Evolutionary conservation across 2,113 vertebrate genomes (phyloP).

Genomic region (Heteronetta atricapilla): DNA sequence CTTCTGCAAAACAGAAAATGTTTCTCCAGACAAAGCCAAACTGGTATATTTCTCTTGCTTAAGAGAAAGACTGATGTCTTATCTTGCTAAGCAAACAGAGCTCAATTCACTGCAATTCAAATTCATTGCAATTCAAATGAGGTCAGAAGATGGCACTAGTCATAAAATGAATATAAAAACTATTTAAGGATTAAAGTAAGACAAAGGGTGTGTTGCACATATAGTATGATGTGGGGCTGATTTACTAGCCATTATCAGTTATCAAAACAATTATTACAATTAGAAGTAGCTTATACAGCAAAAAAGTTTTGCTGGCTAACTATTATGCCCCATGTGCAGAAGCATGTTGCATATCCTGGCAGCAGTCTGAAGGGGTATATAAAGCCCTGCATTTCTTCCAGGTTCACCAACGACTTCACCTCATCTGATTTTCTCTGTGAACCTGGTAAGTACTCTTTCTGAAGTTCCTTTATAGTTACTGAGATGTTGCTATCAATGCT

Average conservation of each 20-base stretch:
- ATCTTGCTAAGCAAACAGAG: not conserved
- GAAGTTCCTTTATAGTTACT: not conserved
- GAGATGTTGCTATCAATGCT: fast-evolving
- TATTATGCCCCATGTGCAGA: not conserved
- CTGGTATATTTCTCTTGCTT: not conserved
- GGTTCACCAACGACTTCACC: not conserved
- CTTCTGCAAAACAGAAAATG: not conserved
- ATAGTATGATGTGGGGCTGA: not conserved
- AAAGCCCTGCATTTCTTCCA: not conserved
- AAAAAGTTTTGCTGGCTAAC: not conserved
- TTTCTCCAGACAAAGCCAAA: not conserved
- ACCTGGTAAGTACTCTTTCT: constrained; percentile 12
- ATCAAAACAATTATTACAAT: constrained; percentile 42
- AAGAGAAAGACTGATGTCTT: not conserved
- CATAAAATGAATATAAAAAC: not conserved
- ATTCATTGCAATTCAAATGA: not conserved
- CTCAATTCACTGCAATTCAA: not conserved
- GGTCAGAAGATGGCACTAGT: not conserved
- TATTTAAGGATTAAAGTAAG: constrained; percentile 16
- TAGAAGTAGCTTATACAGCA: constrained; percentile 57
- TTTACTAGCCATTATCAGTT: constrained; percentile 27
- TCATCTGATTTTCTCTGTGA: not conserved
- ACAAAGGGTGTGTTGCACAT: not conserved
- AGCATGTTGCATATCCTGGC: not conserved
- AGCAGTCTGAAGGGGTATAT: not conserved